Conservation (phyloP, 23 tunicate genomes). For the Styela plicata region DNA sequence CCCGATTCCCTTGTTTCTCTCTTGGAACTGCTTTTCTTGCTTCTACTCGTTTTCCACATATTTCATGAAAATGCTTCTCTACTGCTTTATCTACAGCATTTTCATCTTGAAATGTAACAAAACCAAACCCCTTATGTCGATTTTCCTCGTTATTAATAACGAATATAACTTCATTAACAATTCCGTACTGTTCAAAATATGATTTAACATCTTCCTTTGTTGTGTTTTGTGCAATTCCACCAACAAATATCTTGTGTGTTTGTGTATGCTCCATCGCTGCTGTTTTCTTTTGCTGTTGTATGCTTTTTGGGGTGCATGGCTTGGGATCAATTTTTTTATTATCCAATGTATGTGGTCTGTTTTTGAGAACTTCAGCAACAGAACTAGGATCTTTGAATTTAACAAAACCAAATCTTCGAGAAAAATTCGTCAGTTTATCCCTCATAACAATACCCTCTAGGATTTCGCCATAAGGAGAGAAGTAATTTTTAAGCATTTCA, state of each 20-base stretch:
- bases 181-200: conserved; percentile 69
- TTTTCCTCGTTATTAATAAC: conserved; percentile 68
- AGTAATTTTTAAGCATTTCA: conserved; percentile 51
- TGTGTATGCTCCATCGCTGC: conserved; percentile 34
- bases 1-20: conserved; percentile 46
- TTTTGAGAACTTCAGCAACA: conserved; percentile 65
- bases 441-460: conserved; percentile 76
- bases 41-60: conserved; percentile 86
- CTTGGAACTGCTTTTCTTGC: conserved; percentile 72
- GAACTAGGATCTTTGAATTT: conserved; percentile 47
- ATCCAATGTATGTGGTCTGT: conserved; percentile 79
- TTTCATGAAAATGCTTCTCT: conserved; percentile 81
- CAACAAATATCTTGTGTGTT: conserved; percentile 81
- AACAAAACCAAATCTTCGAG: conserved; percentile 92
- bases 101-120: conserved; percentile 91
- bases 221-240: conserved; percentile 82
- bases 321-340: conserved; percentile 91
- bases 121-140: conserved; percentile 78
- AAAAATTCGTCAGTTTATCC: conserved; percentile 64
- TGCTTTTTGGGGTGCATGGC: conserved; percentile 77
- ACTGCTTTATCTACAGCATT: conserved; percentile 87
- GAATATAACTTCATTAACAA: conserved; percentile 73
- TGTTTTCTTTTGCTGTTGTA: conserved; percentile 68
- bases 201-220: conserved; percentile 59
- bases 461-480: conserved; percentile 59